phyloP scores from a whole-genome alignment of 2,888 invertebrate species.

The Orchestes rusci region DNA sequence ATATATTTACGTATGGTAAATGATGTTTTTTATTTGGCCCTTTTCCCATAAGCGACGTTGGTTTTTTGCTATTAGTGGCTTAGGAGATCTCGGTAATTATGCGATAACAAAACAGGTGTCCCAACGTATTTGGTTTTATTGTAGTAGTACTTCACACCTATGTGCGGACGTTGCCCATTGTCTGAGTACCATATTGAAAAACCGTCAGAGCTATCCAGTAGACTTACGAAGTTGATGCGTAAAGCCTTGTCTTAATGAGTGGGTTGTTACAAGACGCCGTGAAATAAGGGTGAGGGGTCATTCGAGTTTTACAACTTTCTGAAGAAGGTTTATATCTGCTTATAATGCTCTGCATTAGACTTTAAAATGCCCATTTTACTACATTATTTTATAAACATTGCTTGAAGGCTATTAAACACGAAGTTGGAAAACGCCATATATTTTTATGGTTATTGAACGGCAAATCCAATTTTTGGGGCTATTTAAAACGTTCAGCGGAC shows the following conservation, averaged over 20 bases:
- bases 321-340: slow-evolving; percentile 41
- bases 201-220: no score
- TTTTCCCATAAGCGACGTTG: slow-evolving; percentile 5
- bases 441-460: slow-evolving; percentile 46
- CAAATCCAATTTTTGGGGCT: slow-evolving; percentile 46
- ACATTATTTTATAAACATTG: slow-evolving; percentile 46
- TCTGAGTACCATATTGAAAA: no score
- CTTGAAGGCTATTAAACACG: slow-evolving; percentile 43
- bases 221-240: no score
- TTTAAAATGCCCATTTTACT: slow-evolving; percentile 45
- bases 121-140: no score
- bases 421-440: slow-evolving; percentile 44
- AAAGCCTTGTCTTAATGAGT: slow-evolving; percentile 24
- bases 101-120: no score
- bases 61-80: slow-evolving; percentile 8
- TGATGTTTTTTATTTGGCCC: slow-evolving; percentile 27
- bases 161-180: no score
- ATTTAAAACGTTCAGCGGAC: slow-evolving; percentile 41
- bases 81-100: slow-evolving; percentile 9
- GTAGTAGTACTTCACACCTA: no score
- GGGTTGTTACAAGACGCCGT: slow-evolving; percentile 27
- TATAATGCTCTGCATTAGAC: slow-evolving; percentile 43
- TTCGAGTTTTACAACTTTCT: slow-evolving; percentile 42
- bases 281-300: slow-evolving; percentile 30
- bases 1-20: slow-evolving; percentile 31